Conservation (phyloP, 1,140 invertebrate genomes). For the Drosophila sucinea region DNA sequence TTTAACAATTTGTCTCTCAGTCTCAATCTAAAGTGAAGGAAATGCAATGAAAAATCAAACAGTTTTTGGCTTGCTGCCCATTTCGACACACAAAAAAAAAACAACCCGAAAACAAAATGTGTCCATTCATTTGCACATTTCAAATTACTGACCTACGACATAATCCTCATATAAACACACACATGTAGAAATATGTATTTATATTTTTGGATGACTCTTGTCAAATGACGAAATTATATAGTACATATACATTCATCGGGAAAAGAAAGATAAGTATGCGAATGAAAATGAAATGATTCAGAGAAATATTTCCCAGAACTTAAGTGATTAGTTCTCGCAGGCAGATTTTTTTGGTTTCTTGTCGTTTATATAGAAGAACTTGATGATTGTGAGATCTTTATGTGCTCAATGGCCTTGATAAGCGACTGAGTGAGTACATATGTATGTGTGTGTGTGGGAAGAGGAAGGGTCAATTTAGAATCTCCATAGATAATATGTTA, state of each 20-base stretch:
- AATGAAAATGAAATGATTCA: slow-evolving; percentile 36
- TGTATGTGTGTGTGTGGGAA: not conserved
- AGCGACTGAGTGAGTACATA: not conserved
- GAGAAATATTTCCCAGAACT: slow-evolving; percentile 31
- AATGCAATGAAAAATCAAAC: slow-evolving; percentile 38
- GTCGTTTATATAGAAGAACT: not conserved
- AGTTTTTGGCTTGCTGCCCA: slow-evolving; percentile 49
- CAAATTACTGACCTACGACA: slow-evolving; percentile 68
- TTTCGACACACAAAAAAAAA: slow-evolving; percentile 11
- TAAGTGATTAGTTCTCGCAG: slow-evolving; percentile 10
- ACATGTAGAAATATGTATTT: slow-evolving; percentile 4
- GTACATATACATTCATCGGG: slow-evolving; percentile 45
- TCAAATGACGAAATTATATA: slow-evolving; percentile 59
- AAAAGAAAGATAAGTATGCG: slow-evolving; percentile 20
- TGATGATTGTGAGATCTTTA: slow-evolving; percentile 9
- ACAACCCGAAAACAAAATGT: not conserved
- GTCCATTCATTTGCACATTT: slow-evolving; percentile 24
- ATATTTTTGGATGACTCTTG: slow-evolving; percentile 28
- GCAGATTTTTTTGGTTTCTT: not conserved
- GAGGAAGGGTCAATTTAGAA: not conserved
- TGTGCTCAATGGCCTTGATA: not conserved
- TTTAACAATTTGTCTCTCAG: slow-evolving; percentile 38
- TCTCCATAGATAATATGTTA: not conserved
- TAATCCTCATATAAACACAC: slow-evolving; percentile 35
- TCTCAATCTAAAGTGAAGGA: slow-evolving; percentile 8